These are phyloP conservation scores for Archaeoteleia sp. DNA, from an alignment of 2,888 invertebrate genomes.

Conservation along the genomic window DNA sequence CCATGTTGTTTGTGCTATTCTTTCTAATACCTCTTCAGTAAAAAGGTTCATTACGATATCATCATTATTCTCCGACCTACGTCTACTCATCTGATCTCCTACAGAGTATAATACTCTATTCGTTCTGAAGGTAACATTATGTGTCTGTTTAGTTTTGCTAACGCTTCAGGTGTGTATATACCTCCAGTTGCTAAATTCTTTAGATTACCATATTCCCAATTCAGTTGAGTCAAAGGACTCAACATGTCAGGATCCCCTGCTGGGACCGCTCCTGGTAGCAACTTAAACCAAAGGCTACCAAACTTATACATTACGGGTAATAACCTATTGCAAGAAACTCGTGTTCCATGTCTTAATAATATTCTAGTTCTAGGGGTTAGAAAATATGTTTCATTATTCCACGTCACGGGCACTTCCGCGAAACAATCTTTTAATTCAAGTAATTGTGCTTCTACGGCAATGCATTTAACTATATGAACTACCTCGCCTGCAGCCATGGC, in stretches of 20 bases:
- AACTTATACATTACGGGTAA: slow-evolving; percentile 42
- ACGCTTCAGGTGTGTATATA: slow-evolving; percentile 25
- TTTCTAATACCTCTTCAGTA: slow-evolving; percentile 29
- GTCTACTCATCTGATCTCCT: slow-evolving; percentile 3
- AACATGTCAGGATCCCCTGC: neutral
- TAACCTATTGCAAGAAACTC: slow-evolving; percentile 44
- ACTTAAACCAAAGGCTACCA: slow-evolving; percentile 12
- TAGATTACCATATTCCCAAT: slow-evolving; percentile 9
- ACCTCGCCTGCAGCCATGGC: slow-evolving; percentile 16
- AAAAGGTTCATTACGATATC: slow-evolving; percentile 23
- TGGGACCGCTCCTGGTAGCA: neutral
- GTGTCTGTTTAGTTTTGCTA: slow-evolving; percentile 14
- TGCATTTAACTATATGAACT: slow-evolving; percentile 24
- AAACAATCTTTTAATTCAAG: slow-evolving; percentile 50
- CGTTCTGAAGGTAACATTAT: slow-evolving; percentile 30
- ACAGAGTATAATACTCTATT: slow-evolving; percentile 19
- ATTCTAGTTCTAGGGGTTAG: slow-evolving; percentile 52
- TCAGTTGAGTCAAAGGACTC: neutral
- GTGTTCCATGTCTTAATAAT: slow-evolving; percentile 43
- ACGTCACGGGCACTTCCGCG: slow-evolving; percentile 5
- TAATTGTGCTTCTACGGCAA: slow-evolving; percentile 29
- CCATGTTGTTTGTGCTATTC: slow-evolving; percentile 14
- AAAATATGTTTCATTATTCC: slow-evolving; percentile 41
- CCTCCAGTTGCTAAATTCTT: slow-evolving; percentile 26
- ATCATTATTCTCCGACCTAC: neutral